Evolutionary conservation across 2,888 invertebrate species (phyloP).

Genomic region (Athetis lepigone): DNA sequence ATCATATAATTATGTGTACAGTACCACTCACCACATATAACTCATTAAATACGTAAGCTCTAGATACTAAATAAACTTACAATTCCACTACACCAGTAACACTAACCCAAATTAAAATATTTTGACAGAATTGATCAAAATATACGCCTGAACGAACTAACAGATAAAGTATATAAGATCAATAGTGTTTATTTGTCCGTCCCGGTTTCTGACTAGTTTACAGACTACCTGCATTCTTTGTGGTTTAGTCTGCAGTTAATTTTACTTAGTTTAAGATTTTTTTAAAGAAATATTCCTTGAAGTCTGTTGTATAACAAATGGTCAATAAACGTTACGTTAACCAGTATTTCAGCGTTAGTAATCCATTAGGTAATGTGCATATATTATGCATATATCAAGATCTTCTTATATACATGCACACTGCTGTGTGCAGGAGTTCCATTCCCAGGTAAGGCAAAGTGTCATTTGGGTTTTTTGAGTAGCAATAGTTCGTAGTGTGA

Average conservation of each 20-base stretch:
- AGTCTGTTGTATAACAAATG: background rate
- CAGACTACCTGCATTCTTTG: slow-evolving; percentile 6
- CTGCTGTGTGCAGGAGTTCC: too few species aligned
- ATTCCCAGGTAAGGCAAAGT: too few species aligned
- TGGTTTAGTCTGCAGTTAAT: slow-evolving; percentile 25
- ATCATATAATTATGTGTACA: too few species aligned
- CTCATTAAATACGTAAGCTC: too few species aligned
- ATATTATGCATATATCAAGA: too few species aligned
- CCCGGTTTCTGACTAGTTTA: background rate
- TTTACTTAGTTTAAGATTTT: slow-evolving; percentile 10
- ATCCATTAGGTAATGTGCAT: background rate
- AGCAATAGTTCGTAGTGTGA: too few species aligned
- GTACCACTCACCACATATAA: too few species aligned
- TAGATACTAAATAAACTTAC: too few species aligned
- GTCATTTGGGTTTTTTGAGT: too few species aligned
- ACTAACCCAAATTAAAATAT: slow-evolving; percentile 14
- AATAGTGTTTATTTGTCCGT: slow-evolving; percentile 8
- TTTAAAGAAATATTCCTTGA: background rate
- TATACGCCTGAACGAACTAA: background rate
- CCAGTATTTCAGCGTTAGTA: slow-evolving; percentile 6
- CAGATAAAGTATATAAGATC: slow-evolving; percentile 1
- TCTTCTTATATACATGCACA: too few species aligned
- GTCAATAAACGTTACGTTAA: background rate
- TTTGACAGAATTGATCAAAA: slow-evolving; percentile 10
- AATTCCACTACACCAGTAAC: background rate